phyloP scores from a whole-genome alignment of 2,113 vertebrate genomes.

The Cephalopterus ornatus region DNA sequence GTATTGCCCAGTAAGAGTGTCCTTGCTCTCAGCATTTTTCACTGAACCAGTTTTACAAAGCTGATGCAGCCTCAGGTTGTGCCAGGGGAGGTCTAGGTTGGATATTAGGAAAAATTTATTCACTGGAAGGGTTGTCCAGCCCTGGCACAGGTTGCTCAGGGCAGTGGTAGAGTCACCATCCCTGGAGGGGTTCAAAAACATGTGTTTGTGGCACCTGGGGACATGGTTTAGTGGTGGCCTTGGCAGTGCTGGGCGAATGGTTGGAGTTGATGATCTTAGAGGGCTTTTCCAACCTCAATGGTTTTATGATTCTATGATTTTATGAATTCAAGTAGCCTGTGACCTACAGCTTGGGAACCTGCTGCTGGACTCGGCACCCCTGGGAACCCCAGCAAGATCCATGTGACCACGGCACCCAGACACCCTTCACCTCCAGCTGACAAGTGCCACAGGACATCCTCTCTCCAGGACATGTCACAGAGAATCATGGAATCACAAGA shows the following conservation, averaged over 20 bases:
- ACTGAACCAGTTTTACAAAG: not conserved
- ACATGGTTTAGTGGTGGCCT: not conserved
- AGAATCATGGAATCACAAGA: not conserved
- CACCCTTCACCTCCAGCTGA: not conserved
- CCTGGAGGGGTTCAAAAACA: not conserved
- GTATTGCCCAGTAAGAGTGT: not conserved
- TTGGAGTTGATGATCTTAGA: not conserved
- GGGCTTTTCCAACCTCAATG: not conserved
- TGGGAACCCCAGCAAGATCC: not conserved
- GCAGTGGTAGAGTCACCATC: not conserved
- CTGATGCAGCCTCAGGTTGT: not conserved
- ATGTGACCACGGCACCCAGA: not conserved
- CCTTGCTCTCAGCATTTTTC: not conserved
- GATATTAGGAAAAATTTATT: not conserved
- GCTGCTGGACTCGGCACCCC: not conserved
- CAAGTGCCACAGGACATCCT: not conserved
- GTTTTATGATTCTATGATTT: not conserved
- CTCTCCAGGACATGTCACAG: not conserved
- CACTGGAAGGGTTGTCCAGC: not conserved
- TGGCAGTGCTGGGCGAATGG: not conserved
- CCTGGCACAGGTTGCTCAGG: not conserved
- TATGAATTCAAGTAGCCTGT: not conserved
- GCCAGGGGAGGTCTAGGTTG: not conserved
- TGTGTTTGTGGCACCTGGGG: not conserved
- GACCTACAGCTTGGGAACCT: not conserved